Evolutionary conservation across 1,140 invertebrate species (phyloP).

Genomic region (Ephestia elutella): DNA sequence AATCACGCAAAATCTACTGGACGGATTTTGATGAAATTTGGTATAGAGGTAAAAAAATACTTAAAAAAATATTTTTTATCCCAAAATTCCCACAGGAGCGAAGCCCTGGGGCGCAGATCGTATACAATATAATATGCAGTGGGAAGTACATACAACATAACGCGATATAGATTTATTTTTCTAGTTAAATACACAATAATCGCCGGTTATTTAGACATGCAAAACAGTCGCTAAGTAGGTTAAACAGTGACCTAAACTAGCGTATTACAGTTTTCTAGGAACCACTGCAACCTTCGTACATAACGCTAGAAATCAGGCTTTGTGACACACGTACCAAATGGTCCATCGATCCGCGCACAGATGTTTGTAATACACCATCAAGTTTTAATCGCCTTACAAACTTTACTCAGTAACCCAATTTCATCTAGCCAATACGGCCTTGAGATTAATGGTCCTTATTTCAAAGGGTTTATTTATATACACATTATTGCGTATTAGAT

Average conservation of each 20-base stretch:
- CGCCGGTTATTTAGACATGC: background rate
- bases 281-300: background rate
- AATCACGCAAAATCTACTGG: too few species aligned
- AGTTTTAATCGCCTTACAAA: background rate
- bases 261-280: background rate
- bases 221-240: background rate
- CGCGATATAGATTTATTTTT: background rate
- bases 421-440: background rate
- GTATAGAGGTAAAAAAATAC: too few species aligned
- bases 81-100: too few species aligned
- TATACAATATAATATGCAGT: too few species aligned
- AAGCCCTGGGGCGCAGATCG: too few species aligned
- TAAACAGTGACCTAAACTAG: constrained; percentile 2
- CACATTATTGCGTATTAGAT: too few species aligned
- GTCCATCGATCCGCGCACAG: background rate
- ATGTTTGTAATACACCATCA: background rate
- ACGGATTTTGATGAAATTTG: too few species aligned
- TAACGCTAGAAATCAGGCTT: background rate
- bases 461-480: background rate
- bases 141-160: too few species aligned
- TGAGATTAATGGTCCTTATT: background rate
- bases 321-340: background rate
- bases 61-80: too few species aligned
- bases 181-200: background rate
- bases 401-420: constrained; percentile 1